phyloP scores from a whole-genome alignment of 2,113 vertebrate species.

The Salvator merianae region DNA sequence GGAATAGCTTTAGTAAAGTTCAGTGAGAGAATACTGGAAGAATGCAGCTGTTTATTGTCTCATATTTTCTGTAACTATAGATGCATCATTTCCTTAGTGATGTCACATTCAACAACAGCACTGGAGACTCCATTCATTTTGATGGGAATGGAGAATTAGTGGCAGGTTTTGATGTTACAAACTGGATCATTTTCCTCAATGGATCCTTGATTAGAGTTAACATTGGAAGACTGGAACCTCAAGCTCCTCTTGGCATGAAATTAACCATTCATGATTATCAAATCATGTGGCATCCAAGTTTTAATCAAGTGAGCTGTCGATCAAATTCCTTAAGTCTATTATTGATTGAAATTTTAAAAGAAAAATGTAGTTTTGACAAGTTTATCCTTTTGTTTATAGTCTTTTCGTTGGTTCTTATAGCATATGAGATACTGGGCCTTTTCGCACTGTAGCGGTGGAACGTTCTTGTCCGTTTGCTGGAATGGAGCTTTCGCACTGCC shows the following conservation, averaged over 20 bases:
- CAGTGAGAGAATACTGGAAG: no score
- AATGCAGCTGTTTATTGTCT: background rate
- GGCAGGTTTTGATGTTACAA: background rate
- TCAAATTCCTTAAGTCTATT: no score
- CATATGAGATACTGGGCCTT: no score
- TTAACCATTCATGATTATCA: background rate
- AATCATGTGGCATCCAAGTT: background rate
- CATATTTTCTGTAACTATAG: background rate
- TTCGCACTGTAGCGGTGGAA: no score
- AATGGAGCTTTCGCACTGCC: no score
- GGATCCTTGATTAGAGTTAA: background rate
- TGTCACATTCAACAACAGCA: background rate
- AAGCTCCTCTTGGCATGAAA: background rate
- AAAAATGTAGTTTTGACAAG: no score
- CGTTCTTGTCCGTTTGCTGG: no score
- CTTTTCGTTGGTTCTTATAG: no score
- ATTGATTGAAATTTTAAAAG: no score
- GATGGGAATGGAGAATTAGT: constrained; percentile 1
- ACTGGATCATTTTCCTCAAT: background rate
- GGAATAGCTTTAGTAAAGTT: no score
- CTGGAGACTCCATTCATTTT: background rate
- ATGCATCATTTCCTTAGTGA: background rate
- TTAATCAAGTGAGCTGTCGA: background rate
- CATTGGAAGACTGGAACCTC: background rate
- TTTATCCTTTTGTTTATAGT: no score